Evolutionary conservation across 2,113 vertebrate genomes (phyloP).

Genomic region (Craseonycteris thonglongyai): DNA sequence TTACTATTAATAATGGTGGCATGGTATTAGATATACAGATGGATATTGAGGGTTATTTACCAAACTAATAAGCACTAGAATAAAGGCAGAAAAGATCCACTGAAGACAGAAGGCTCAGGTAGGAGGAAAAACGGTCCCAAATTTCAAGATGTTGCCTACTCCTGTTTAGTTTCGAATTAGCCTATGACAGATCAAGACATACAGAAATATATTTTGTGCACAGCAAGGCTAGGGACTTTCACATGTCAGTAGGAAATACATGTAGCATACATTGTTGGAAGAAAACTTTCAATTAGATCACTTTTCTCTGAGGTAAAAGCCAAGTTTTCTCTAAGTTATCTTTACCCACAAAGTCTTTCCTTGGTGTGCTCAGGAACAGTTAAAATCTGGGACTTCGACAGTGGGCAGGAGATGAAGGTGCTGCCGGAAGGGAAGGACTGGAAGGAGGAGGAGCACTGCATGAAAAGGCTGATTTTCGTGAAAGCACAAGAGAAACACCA

Average conservation of each 20-base stretch:
- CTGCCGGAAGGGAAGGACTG: constrained; percentile 60
- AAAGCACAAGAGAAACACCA: constrained; percentile 59
- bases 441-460: constrained; percentile 53
- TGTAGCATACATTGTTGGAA: background rate
- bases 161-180: background rate
- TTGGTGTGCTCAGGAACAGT: constrained; percentile 70
- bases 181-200: background rate
- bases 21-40: background rate
- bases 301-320: background rate
- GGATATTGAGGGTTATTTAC: background rate
- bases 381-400: constrained; percentile 80
- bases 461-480: constrained; percentile 71
- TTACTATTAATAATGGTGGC: background rate
- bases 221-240: background rate
- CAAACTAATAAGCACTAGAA: background rate
- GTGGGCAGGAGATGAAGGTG: constrained; percentile 74
- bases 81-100: background rate
- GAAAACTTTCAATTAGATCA: background rate
- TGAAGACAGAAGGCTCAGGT: background rate
- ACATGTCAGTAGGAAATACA: background rate
- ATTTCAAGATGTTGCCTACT: background rate
- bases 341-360: constrained; percentile 11
- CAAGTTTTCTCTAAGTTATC: background rate
- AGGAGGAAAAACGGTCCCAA: background rate
- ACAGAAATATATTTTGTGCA: background rate